Conservation (phyloP, 1,140 invertebrate genomes). For the Mactra quadrangularis region DNA sequence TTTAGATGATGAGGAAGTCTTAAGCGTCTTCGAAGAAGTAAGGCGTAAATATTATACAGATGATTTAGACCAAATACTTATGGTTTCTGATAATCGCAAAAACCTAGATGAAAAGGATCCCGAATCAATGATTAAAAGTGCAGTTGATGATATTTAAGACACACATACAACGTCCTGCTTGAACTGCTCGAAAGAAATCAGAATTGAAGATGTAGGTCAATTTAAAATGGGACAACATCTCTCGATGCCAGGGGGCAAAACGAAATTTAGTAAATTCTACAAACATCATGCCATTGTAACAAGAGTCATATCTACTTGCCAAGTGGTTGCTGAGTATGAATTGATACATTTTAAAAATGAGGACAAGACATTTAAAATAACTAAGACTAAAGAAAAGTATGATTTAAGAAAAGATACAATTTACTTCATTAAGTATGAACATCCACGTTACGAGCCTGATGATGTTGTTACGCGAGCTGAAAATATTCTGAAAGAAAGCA, state of each 20-base stretch:
- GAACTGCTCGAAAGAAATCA: constrained; percentile 2
- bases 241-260: constrained; percentile 10
- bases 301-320: neutral
- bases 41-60: no score
- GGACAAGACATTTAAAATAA: neutral
- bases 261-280: neutral
- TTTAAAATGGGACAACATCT: constrained; percentile 42
- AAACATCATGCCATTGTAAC: constrained; percentile 38
- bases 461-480: constrained; percentile 38
- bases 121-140: no score
- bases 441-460: constrained; percentile 7
- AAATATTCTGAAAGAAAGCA: constrained; percentile 10
- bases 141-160: no score
- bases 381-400: neutral
- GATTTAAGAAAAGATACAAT: constrained; percentile 30
- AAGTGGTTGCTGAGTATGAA: neutral
- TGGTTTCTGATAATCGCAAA: no score
- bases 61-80: no score
- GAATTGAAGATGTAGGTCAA: neutral
- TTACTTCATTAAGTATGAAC: constrained; percentile 8
- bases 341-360: constrained; percentile 1
- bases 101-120: no score
- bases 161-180: no score
- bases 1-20: no score
- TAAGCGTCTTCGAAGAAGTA: no score